Evolutionary conservation across 2,113 vertebrate species (phyloP).

Genomic region (Sylvilagus bachmani): DNA sequence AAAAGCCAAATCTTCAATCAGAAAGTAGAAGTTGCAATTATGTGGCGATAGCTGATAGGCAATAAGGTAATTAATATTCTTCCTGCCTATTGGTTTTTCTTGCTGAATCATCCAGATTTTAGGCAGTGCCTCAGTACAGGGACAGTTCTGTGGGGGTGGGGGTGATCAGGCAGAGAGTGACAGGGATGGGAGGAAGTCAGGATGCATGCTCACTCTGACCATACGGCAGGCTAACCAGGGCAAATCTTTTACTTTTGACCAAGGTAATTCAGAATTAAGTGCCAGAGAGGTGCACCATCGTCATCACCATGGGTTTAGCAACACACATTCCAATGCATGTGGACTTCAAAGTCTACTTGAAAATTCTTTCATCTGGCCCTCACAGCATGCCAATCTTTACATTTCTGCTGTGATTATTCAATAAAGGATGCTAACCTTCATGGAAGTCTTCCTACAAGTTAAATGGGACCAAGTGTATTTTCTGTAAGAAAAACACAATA

Average conservation of each 20-base stretch:
- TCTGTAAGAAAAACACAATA: not conserved
- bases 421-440: not conserved
- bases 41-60: not conserved
- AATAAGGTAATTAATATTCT: constrained; percentile 62
- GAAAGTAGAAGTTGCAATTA: constrained; percentile 43
- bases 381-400: not conserved
- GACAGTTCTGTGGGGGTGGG: not conserved
- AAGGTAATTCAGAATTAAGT: not conserved
- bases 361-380: constrained; percentile 35
- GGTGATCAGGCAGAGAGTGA: not conserved
- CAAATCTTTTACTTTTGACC: constrained; percentile 6
- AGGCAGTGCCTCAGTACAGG: constrained; percentile 40
- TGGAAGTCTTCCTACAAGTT: not conserved
- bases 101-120: constrained; percentile 53
- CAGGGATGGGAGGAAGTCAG: not conserved
- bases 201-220: not conserved
- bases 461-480: not conserved
- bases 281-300: not conserved
- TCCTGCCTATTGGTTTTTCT: constrained; percentile 37
- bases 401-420: not conserved
- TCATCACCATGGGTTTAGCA: not conserved
- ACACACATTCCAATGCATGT: not conserved
- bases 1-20: constrained; percentile 54
- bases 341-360: constrained; percentile 20
- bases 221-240: not conserved